phyloP scores from a whole-genome alignment of 2,113 vertebrate species.

The Coracopsis vasa region DNA sequence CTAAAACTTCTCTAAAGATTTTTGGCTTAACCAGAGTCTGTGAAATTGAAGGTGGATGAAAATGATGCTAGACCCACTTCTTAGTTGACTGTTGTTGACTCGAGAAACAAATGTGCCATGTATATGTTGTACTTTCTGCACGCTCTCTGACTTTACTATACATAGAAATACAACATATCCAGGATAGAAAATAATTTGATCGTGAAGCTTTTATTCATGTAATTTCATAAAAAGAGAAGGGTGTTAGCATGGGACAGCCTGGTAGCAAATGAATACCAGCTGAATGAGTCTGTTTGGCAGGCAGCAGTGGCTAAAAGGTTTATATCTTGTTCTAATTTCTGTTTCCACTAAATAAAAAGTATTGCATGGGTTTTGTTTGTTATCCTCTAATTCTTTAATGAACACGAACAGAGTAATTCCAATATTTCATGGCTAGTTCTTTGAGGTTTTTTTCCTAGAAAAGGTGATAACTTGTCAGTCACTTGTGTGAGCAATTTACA shows the following conservation, averaged over 20 bases:
- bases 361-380: background rate
- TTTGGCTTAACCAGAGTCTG: background rate
- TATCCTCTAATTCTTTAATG: constrained; percentile 14
- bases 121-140: background rate
- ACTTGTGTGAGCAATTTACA: background rate
- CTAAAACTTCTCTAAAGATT: background rate
- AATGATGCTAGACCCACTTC: background rate
- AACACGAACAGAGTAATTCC: background rate
- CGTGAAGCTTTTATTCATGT: background rate
- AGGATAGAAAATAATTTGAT: background rate
- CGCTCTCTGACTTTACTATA: background rate
- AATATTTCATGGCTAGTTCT: constrained; percentile 16
- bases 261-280: background rate
- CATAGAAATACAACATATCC: background rate
- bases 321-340: background rate
- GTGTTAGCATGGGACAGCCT: background rate
- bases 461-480: background rate
- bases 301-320: background rate
- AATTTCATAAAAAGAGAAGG: background rate
- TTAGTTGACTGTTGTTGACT: background rate
- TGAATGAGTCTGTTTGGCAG: background rate
- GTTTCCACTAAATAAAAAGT: background rate
- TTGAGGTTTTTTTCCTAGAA: constrained; percentile 5
- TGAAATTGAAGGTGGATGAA: background rate
- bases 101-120: background rate